Evolutionary conservation across 2,113 vertebrate species (phyloP).

Genomic region (Oncorhynchus masou): DNA sequence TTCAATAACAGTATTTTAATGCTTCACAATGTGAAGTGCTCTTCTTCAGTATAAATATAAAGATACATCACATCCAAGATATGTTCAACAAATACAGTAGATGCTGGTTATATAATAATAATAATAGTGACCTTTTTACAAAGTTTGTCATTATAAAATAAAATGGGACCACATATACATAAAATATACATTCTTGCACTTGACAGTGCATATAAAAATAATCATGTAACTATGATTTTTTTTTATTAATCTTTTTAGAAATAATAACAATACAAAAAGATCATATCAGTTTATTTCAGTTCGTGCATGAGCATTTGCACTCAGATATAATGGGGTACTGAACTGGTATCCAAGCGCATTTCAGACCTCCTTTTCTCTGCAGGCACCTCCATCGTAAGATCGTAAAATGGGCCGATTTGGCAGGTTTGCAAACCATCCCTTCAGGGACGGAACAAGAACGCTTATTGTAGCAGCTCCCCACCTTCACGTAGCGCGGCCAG

Average conservation of each 20-base stretch:
- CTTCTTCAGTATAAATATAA: conserved; percentile 83
- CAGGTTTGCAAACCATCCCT: conserved; percentile 90
- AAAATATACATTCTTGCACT: conserved; percentile 88
- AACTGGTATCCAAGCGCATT: conserved; percentile 87
- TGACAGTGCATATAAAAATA: conserved; percentile 84
- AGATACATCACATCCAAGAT: conserved; percentile 78
- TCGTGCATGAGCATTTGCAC: conserved; percentile 92
- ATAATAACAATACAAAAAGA: conserved; percentile 45
- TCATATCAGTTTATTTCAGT: conserved; percentile 51
- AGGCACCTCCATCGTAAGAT: conserved; percentile 87
- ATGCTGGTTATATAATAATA: conserved; percentile 76
- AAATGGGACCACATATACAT: conserved; percentile 82
- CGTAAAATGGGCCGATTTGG: conserved; percentile 84
- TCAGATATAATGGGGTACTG: conserved; percentile 91
- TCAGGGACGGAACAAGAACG: conserved; percentile 91
- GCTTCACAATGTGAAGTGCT: conserved; percentile 76
- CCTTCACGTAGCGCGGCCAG: conserved; percentile 90
- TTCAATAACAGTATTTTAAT: conserved; percentile 77
- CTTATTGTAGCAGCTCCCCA: conserved; percentile 89
- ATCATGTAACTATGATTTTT: conserved; percentile 70
- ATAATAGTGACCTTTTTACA: conserved; percentile 79
- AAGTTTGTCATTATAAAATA: conserved; percentile 61
- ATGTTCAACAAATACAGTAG: conserved; percentile 86
- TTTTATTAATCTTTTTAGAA: conserved; percentile 32
- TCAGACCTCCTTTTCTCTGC: conserved; percentile 78